phyloP scores from a whole-genome alignment of 2,888 invertebrate genomes.

The Brenthis hecate region DNA sequence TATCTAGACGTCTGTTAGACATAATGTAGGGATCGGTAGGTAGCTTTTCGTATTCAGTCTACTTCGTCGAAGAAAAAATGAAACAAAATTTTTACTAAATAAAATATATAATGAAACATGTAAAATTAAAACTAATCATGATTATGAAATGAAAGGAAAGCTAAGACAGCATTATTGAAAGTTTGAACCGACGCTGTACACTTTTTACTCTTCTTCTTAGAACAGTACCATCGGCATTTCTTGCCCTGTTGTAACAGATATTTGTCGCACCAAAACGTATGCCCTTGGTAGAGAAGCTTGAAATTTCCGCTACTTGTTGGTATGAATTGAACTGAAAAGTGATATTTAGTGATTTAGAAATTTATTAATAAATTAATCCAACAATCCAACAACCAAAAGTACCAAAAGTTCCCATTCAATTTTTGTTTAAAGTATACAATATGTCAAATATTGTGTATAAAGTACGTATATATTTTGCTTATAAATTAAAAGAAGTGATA shows the following conservation, averaged over 20 bases:
- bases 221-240: slow-evolving; percentile 49
- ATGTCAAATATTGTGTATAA: no score
- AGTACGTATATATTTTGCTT: no score
- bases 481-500: no score
- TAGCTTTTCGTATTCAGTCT: no score
- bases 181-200: slow-evolving; percentile 42
- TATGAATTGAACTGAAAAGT: slow-evolving; percentile 39
- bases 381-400: no score
- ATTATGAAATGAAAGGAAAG: background rate
- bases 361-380: no score
- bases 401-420: no score
- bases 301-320: slow-evolving; percentile 44
- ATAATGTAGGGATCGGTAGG: no score
- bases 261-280: slow-evolving; percentile 45
- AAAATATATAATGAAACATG: background rate
- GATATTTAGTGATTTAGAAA: no score
- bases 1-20: no score
- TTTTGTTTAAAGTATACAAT: no score
- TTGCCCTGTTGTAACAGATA: slow-evolving; percentile 27
- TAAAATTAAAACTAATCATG: background rate
- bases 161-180: background rate
- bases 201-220: slow-evolving; percentile 46
- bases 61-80: no score
- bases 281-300: slow-evolving; percentile 38
- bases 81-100: background rate